Conservation (phyloP, 2,797 vertebrate species). For the Sebastes itinus region DNA sequence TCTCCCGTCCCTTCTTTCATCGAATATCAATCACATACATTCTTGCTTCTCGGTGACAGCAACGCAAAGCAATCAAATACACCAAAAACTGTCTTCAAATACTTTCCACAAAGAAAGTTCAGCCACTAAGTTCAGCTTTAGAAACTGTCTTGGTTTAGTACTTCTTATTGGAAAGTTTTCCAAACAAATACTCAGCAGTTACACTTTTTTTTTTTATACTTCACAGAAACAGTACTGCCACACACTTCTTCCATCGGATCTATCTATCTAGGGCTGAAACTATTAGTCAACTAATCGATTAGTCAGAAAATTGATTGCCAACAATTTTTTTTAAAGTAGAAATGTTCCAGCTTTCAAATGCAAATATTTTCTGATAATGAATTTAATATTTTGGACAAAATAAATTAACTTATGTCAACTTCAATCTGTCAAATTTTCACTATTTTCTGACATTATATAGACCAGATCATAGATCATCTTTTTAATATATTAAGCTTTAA, state of each 20-base stretch:
- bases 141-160: constrained; percentile 6
- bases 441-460: background rate
- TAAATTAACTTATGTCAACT: background rate
- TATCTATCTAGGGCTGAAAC: background rate
- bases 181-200: constrained; percentile 15
- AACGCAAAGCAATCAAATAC: constrained; percentile 21
- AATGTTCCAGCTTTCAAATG: background rate
- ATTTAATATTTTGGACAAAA: background rate
- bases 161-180: background rate
- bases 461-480: constrained; percentile 10
- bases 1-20: constrained; percentile 29
- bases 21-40: constrained; percentile 47
- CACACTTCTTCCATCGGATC: constrained; percentile 15
- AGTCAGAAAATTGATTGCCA: background rate
- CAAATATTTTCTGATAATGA: background rate
- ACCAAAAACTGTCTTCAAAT: constrained; percentile 34
- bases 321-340: background rate
- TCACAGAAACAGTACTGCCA: constrained; percentile 48
- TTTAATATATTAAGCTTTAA: background rate
- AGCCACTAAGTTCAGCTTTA: constrained; percentile 8
- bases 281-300: background rate
- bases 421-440: background rate
- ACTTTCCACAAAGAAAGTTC: constrained; percentile 29
- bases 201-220: constrained; percentile 19
- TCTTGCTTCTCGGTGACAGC: constrained; percentile 59